Percentiles rank a stretch among this genome's conserved stretches.
Conservation (phyloP, 2,888 invertebrate species). For the Lasioglossum villosulum region DNA sequence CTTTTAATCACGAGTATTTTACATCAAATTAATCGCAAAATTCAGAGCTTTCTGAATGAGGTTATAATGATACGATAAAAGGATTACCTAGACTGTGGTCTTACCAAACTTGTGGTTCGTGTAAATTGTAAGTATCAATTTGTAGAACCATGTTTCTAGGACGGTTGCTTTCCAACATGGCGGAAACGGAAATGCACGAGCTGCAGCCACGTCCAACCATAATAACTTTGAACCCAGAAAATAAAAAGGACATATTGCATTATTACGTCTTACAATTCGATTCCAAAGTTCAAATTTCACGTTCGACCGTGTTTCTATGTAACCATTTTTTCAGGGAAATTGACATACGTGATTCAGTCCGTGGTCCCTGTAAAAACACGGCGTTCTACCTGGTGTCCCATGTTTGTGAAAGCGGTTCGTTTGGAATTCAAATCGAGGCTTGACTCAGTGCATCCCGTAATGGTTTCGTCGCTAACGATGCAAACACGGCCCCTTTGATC, state of each 20-base stretch:
- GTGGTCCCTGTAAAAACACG: neutral
- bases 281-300: neutral
- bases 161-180: neutral
- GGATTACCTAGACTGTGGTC: no score
- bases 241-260: neutral
- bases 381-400: neutral
- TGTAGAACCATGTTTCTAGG: neutral
- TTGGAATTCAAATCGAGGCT: conserved; percentile 13
- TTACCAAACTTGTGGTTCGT: no score
- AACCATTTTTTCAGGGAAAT: neutral
- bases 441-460: neutral
- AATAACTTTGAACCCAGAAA: neutral
- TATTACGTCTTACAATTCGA: neutral
- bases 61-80: no score
- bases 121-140: no score
- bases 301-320: neutral
- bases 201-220: neutral
- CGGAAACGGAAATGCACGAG: neutral
- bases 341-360: neutral
- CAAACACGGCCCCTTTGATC: conserved; percentile 29
- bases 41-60: no score
- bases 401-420: neutral
- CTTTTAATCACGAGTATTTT: no score
- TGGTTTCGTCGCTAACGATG: conserved; percentile 2
- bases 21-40: no score